Percentiles rank a stretch among this genome's conserved stretches.
phyloP scores from a whole-genome alignment of 2,888 invertebrate genomes.

The Lamellibrachia satsuma region DNA sequence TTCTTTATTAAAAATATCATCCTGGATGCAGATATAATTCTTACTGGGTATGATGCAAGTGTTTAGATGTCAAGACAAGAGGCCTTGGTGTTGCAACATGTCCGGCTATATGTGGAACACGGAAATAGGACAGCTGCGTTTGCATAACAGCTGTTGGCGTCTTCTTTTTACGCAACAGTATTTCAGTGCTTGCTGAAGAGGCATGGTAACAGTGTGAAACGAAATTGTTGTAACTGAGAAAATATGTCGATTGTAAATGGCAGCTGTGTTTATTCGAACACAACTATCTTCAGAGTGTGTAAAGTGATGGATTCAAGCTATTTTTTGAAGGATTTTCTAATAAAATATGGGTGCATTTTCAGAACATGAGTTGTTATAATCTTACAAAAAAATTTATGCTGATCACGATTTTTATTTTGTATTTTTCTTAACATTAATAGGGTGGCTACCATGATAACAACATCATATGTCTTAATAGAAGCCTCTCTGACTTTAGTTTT shows the following conservation, averaged over 20 bases:
- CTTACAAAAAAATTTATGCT: not conserved
- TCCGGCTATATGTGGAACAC: not conserved
- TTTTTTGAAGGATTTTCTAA: not conserved
- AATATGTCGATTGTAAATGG: not conserved
- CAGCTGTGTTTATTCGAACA: not conserved
- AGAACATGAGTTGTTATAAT: not conserved
- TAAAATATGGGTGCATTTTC: not conserved
- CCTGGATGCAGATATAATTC: not conserved
- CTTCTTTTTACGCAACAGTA: not conserved
- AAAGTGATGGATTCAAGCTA: not conserved
- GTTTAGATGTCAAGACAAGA: not conserved
- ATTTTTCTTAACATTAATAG: too few species aligned
- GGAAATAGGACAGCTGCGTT: conserved; percentile 5
- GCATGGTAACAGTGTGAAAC: not conserved
- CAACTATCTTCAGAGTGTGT: not conserved
- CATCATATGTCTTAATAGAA: not conserved
- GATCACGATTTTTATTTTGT: too few species aligned
- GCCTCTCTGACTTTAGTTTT: not conserved
- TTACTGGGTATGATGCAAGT: not conserved
- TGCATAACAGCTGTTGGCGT: not conserved
- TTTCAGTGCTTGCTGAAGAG: not conserved
- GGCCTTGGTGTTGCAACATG: not conserved
- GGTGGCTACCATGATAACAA: not conserved
- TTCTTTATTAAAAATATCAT: too few species aligned
- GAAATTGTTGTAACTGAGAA: not conserved